Conservation (phyloP, 2,113 vertebrate species). For the Salminus brasiliensis region DNA sequence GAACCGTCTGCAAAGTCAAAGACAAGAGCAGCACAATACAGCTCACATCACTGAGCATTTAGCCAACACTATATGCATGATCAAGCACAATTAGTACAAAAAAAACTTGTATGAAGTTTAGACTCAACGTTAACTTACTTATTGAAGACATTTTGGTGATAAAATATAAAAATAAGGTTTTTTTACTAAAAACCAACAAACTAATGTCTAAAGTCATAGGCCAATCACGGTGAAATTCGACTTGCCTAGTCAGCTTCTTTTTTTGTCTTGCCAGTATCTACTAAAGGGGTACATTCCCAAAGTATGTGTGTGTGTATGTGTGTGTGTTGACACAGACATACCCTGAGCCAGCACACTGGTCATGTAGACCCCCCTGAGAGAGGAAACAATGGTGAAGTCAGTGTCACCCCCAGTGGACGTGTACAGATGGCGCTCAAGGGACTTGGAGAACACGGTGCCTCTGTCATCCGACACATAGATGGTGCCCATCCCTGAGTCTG, state of each 20-base stretch:
- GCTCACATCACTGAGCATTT: not conserved
- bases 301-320: not conserved
- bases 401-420: slow-evolving; percentile 87
- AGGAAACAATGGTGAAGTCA: slow-evolving; percentile 92
- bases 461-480: slow-evolving; percentile 90
- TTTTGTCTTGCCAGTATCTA: too few relatives aligned
- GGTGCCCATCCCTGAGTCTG: slow-evolving; percentile 88
- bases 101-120: not conserved
- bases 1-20: slow-evolving; percentile 77
- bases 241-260: too few relatives aligned
- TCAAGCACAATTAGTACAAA: not conserved
- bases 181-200: too few relatives aligned
- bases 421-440: slow-evolving; percentile 90
- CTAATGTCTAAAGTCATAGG: too few relatives aligned
- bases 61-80: not conserved
- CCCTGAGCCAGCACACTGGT: slow-evolving; percentile 89
- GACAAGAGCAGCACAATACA: not conserved
- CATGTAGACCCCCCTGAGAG: slow-evolving; percentile 88
- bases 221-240: too few relatives aligned
- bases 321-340: slow-evolving; percentile 56
- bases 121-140: not conserved
- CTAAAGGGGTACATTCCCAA: too few relatives aligned
- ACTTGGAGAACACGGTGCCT: slow-evolving; percentile 90
- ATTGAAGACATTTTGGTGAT: too few relatives aligned
- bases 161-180: too few relatives aligned